A percentile compares a stretch with the other conserved stretches of the same genome.
phyloP scores from a whole-genome alignment of 2,113 vertebrate species.

The Toxotes chatareus region DNA sequence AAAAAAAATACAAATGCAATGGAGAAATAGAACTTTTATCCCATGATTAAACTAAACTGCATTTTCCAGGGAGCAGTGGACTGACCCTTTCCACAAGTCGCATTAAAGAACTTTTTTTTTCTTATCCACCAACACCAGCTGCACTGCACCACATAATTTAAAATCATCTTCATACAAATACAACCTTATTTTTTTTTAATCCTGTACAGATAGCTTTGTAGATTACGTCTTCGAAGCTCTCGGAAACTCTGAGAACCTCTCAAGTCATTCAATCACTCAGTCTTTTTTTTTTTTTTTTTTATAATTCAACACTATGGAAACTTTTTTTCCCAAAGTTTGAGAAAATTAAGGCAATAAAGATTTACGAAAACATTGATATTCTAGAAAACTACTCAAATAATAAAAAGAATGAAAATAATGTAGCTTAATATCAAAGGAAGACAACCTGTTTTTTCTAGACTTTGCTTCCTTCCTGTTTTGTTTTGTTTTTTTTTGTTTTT shows the following conservation, averaged over 20 bases:
- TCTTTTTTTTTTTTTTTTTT: constrained; percentile 72
- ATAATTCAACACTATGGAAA: constrained; percentile 81
- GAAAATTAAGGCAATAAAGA: constrained; percentile 99
- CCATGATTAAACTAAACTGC: constrained; percentile 89
- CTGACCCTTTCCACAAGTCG: constrained; percentile 82
- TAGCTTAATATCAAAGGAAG: constrained; percentile 97
- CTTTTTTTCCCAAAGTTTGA: constrained; percentile 86
- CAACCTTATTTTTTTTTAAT: constrained; percentile 83
- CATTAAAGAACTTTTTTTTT: constrained; percentile 65
- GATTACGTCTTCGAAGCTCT: constrained; percentile 82
- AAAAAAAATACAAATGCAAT: constrained; percentile 86
- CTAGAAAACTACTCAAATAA: constrained; percentile 90
- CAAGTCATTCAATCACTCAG: constrained; percentile 81
- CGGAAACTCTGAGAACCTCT: constrained; percentile 81
- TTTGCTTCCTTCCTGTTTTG: constrained; percentile 78
- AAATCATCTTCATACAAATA: constrained; percentile 95
- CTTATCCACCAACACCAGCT: constrained; percentile 84
- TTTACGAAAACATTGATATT: constrained; percentile 95
- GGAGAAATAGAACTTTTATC: constrained; percentile 86
- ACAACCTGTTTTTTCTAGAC: constrained; percentile 81
- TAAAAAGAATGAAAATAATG: constrained; percentile 86
- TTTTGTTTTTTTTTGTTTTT: background rate
- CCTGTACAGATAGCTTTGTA: constrained; percentile 90
- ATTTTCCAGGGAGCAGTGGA: constrained; percentile 90
- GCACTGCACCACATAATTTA: constrained; percentile 90